These are phyloP conservation scores for Chelonus insularis DNA, from an alignment of 1,140 invertebrate species.

Conservation along the genomic window DNA sequence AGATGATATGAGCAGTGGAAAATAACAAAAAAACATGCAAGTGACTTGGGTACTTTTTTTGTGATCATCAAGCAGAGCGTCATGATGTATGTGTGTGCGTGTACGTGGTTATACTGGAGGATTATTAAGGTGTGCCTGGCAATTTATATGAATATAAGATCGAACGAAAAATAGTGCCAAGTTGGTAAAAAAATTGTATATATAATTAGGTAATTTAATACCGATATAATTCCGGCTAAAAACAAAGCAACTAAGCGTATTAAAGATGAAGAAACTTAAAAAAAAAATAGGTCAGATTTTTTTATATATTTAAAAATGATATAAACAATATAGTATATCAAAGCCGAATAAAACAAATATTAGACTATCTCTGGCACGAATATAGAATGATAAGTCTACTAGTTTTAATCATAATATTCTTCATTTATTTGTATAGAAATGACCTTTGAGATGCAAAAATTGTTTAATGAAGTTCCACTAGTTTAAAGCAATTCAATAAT, in stretches of 20 bases:
- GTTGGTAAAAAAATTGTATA: slow-evolving; percentile 45
- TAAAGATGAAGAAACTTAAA: slow-evolving; percentile 37
- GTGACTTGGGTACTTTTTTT: slow-evolving; percentile 6
- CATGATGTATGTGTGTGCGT: background rate
- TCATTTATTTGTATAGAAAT: background rate
- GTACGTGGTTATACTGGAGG: background rate
- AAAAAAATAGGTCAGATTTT: slow-evolving; percentile 10
- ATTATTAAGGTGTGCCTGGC: background rate
- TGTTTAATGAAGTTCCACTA: background rate
- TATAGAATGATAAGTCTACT: background rate
- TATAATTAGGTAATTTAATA: slow-evolving; percentile 60
- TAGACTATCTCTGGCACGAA: slow-evolving; percentile 5
- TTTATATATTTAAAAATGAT: slow-evolving; percentile 18
- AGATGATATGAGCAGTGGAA: background rate
- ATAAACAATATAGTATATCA: slow-evolving; percentile 31
- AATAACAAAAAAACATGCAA: slow-evolving; percentile 10
- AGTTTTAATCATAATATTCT: background rate
- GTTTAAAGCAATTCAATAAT: background rate
- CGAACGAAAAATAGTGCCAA: slow-evolving; percentile 31
- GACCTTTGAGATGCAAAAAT: background rate
- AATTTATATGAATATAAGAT: slow-evolving; percentile 1
- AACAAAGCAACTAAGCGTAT: slow-evolving; percentile 36
- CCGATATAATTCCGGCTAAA: slow-evolving; percentile 53
- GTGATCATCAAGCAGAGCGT: background rate
- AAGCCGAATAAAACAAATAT: background rate